These are phyloP conservation scores for Bugula neritina DNA, from an alignment of 2,888 invertebrate species.

Conservation along the genomic window DNA sequence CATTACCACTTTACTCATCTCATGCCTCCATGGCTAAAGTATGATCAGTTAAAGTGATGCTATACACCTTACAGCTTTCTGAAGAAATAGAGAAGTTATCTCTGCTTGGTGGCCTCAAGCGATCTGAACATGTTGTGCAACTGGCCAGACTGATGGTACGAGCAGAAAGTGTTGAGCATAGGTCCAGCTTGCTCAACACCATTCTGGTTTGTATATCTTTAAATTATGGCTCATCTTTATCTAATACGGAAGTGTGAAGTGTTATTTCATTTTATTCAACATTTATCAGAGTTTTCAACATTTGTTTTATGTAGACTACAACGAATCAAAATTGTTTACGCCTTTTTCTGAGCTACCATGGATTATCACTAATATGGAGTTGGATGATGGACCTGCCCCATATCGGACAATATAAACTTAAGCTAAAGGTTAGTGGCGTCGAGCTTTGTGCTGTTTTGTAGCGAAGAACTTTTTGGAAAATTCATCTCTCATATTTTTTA, in stretches of 20 bases:
- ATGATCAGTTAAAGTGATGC: too few relatives aligned
- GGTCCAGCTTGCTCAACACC: constrained; percentile 66
- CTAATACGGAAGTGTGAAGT: not conserved
- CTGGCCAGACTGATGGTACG: constrained; percentile 86
- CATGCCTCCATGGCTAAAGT: too few relatives aligned
- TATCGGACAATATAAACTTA: constrained; percentile 39
- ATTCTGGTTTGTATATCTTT: constrained; percentile 61
- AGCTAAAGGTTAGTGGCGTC: constrained; percentile 41
- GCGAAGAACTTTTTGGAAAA: too few relatives aligned
- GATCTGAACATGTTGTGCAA: constrained; percentile 80
- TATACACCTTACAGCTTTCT: too few relatives aligned
- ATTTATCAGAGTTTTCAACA: too few relatives aligned
- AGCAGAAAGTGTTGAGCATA: constrained; percentile 73
- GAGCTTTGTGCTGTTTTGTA: too few relatives aligned
- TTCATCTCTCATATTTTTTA: too few relatives aligned
- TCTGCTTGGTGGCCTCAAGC: constrained; percentile 68
- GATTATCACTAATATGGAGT: constrained; percentile 78
- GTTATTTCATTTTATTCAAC: too few relatives aligned
- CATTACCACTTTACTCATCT: too few relatives aligned
- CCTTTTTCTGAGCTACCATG: constrained; percentile 79
- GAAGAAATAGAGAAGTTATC: constrained; percentile 78
- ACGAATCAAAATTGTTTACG: constrained; percentile 53
- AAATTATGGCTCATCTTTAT: not conserved
- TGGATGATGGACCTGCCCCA: constrained; percentile 72
- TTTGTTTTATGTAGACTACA: constrained; percentile 52